Percentiles rank a stretch among this genome's conserved stretches.
These are phyloP conservation scores for Xyliphius kryptos DNA, from an alignment of 2,113 vertebrate species.

Conservation along the genomic window DNA sequence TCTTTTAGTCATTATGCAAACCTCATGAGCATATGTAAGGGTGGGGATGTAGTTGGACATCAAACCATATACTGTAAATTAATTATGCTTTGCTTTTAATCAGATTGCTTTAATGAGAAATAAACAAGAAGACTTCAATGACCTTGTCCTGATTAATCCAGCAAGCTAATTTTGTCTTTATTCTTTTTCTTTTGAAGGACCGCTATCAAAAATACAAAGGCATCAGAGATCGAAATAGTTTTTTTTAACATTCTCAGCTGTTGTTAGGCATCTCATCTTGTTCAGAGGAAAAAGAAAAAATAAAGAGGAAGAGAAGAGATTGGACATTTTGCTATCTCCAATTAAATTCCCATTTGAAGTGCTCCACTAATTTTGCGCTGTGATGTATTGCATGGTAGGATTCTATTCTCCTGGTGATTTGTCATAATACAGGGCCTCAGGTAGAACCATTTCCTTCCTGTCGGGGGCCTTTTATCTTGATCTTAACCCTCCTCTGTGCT, in stretches of 20 bases:
- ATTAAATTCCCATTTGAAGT: conserved; percentile 47
- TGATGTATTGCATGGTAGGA: conserved; percentile 47
- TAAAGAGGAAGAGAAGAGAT: conserved; percentile 10
- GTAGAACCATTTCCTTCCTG: conserved; percentile 45
- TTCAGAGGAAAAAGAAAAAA: conserved; percentile 15
- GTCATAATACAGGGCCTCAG: conserved; percentile 44
- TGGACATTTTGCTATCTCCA: conserved; percentile 42
- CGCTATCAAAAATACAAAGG: no score
- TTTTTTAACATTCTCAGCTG: conserved; percentile 27
- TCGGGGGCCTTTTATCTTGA: conserved; percentile 44
- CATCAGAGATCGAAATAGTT: no score
- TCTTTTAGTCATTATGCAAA: no score
- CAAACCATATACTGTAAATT: no score
- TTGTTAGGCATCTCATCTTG: conserved; percentile 36
- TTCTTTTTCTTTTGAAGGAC: no score
- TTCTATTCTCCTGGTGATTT: conserved; percentile 45
- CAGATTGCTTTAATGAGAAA: no score
- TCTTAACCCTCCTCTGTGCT: conserved; percentile 29
- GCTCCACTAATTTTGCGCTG: conserved; percentile 45
- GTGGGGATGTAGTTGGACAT: no score
- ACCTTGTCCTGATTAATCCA: no score
- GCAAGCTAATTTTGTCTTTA: no score
- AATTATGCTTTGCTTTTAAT: no score
- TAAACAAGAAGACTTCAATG: no score
- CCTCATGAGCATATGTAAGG: no score